Evolutionary conservation across 2,888 invertebrate species (phyloP).

Genomic region (Gisinianus flammeolus): DNA sequence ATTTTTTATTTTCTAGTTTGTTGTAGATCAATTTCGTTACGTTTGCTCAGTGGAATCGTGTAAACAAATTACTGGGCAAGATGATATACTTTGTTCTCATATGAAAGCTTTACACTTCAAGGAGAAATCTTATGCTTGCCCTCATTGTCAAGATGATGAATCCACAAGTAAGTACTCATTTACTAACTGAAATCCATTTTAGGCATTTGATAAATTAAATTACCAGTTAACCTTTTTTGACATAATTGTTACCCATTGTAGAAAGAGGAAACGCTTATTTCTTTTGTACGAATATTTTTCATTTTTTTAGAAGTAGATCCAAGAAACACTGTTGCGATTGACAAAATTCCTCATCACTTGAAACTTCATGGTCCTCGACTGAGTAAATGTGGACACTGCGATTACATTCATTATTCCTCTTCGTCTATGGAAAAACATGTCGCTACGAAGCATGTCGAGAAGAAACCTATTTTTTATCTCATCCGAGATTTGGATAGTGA

Average conservation of each 20-base stretch:
- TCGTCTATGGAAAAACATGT: constrained; percentile 72
- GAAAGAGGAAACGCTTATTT: too few species aligned
- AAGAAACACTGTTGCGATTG: constrained; percentile 63
- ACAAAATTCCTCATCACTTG: constrained; percentile 74
- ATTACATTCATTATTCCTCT: constrained; percentile 70
- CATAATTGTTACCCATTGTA: too few species aligned
- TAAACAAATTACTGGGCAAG: constrained; percentile 74
- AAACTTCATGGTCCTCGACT: constrained; percentile 76
- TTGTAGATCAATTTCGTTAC: constrained; percentile 68
- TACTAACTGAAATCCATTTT: too few species aligned
- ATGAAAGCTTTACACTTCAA: constrained; percentile 74
- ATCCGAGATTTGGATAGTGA: constrained; percentile 63
- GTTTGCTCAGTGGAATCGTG: constrained; percentile 76
- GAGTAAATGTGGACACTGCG: constrained; percentile 75
- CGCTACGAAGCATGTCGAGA: constrained; percentile 68
- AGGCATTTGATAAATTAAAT: too few species aligned
- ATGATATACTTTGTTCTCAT: constrained; percentile 74
- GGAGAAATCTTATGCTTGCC: constrained; percentile 70
- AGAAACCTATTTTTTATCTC: constrained; percentile 64
- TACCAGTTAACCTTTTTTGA: too few species aligned
- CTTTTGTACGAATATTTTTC: too few species aligned
- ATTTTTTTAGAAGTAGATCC: constrained; percentile 48
- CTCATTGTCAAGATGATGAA: constrained; percentile 70
- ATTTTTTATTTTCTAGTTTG: too few species aligned
- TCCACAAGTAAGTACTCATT: constrained; percentile 45